Conservation (phyloP, 1,140 invertebrate species). For the Drosophila miranda region DNA sequence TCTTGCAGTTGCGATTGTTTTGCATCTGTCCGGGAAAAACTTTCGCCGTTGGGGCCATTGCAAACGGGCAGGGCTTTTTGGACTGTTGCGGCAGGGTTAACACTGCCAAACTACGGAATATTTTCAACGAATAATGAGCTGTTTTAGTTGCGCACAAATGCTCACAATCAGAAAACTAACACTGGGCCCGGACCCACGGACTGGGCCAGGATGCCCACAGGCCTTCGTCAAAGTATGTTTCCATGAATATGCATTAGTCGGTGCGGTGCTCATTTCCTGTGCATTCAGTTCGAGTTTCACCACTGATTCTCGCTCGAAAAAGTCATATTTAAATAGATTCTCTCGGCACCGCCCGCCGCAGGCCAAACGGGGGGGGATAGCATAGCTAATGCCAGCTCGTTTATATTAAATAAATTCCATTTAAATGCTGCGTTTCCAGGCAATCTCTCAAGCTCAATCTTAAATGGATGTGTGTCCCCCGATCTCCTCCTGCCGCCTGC, state of each 20-base stretch:
- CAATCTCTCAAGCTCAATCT: slow-evolving; percentile 53
- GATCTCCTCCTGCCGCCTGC: not conserved
- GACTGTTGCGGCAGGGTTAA: slow-evolving; percentile 16
- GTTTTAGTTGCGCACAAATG: slow-evolving; percentile 35
- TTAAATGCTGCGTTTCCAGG: slow-evolving; percentile 42
- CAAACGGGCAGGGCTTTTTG: not conserved
- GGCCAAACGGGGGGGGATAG: not conserved
- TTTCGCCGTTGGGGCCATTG: not conserved
- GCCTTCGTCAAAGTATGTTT: slow-evolving; percentile 31
- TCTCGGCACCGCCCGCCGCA: slow-evolving; percentile 5
- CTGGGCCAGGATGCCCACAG: not conserved
- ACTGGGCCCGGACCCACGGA: slow-evolving; percentile 11
- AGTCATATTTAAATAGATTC: slow-evolving; percentile 44
- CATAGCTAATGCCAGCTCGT: slow-evolving; percentile 17
- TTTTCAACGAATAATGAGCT: slow-evolving; percentile 36
- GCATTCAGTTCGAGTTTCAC: slow-evolving; percentile 38
- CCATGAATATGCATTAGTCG: slow-evolving; percentile 49
- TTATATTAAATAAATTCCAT: slow-evolving; percentile 57
- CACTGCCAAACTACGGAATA: slow-evolving; percentile 13
- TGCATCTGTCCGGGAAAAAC: slow-evolving; percentile 2
- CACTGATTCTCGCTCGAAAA: slow-evolving; percentile 17
- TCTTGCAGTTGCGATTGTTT: slow-evolving; percentile 19
- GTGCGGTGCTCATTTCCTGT: slow-evolving; percentile 28
- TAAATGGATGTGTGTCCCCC: slow-evolving; percentile 37
- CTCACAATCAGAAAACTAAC: slow-evolving; percentile 36